Evolutionary conservation across 1,140 invertebrate species (phyloP).

Genomic region (Catajapyx aquilonaris): DNA sequence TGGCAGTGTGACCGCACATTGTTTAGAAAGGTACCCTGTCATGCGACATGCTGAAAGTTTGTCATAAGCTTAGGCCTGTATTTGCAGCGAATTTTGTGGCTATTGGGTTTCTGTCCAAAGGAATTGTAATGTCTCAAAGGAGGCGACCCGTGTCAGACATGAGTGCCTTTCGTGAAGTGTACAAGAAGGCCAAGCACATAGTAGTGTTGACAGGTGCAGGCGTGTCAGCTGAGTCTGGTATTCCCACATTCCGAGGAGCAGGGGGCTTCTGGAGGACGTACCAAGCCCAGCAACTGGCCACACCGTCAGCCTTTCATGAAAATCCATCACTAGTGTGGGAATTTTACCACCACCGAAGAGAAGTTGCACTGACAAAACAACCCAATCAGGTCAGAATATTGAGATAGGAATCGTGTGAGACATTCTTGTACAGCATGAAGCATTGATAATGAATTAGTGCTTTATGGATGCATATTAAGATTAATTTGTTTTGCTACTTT

Average conservation of each 20-base stretch:
- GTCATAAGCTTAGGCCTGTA: too few relatives aligned
- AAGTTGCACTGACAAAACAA: slow-evolving; percentile 34
- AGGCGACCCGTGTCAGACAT: slow-evolving; percentile 20
- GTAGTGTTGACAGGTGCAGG: slow-evolving; percentile 55
- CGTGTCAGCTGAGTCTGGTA: slow-evolving; percentile 57
- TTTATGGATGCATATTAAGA: too few relatives aligned
- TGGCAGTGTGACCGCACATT: too few relatives aligned
- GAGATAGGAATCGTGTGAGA: too few relatives aligned
- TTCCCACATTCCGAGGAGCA: slow-evolving; percentile 56
- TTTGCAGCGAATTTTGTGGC: too few relatives aligned
- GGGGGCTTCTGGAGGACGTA: slow-evolving; percentile 58
- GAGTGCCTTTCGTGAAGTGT: slow-evolving; percentile 31
- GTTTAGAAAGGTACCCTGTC: too few relatives aligned
- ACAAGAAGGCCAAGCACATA: slow-evolving; percentile 31
- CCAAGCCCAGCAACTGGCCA: slow-evolving; percentile 38
- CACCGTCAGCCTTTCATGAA: slow-evolving; percentile 35
- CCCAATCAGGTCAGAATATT: slow-evolving; percentile 38
- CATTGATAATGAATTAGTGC: too few relatives aligned
- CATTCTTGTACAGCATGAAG: too few relatives aligned
- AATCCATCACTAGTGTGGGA: slow-evolving; percentile 57
- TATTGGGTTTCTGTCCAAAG: too few relatives aligned
- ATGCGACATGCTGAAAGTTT: too few relatives aligned
- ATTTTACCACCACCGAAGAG: slow-evolving; percentile 53
- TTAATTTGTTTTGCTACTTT: too few relatives aligned
- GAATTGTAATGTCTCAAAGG: too few relatives aligned